Conservation (phyloP, 1,140 invertebrate species). For the Oryctes rhinoceros region DNA sequence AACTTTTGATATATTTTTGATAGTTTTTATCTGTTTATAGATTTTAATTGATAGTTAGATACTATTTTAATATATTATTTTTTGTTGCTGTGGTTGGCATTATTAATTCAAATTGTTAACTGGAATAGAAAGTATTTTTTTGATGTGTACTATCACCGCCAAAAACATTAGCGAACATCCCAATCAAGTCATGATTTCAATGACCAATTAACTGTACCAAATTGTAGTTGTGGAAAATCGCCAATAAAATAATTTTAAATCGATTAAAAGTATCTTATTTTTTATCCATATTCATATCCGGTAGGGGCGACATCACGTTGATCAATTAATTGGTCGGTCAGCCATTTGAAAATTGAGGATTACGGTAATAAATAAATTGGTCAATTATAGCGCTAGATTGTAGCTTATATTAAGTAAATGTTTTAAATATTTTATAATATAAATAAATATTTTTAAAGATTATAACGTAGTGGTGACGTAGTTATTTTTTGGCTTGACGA, state of each 20-base stretch:
- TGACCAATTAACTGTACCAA: conserved; percentile 18
- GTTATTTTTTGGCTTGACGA: too few species aligned
- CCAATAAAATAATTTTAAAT: not conserved
- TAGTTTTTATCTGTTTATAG: not conserved
- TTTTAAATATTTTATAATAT: too few species aligned
- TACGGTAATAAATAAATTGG: too few species aligned
- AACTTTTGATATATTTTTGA: conserved; percentile 4
- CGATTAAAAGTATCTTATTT: not conserved
- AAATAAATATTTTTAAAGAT: too few species aligned
- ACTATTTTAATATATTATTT: not conserved
- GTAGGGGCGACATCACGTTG: not conserved
- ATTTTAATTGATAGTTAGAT: not conserved
- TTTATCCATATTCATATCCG: not conserved
- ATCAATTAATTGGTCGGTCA: too few species aligned
- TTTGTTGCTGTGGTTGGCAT: not conserved
- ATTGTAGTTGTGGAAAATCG: not conserved
- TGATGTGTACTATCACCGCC: too few species aligned
- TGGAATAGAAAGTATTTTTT: too few species aligned
- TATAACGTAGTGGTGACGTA: too few species aligned
- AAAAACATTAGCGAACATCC: not conserved
- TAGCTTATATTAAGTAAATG: too few species aligned
- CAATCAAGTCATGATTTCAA: not conserved
- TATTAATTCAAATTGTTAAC: not conserved
- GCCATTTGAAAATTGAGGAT: too few species aligned
- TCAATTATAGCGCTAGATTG: too few species aligned